Evolutionary conservation across 2,888 invertebrate genomes (phyloP), one percentile per base, ranked within the genome.

Genomic region (Cataglyphis livida): DNA sequence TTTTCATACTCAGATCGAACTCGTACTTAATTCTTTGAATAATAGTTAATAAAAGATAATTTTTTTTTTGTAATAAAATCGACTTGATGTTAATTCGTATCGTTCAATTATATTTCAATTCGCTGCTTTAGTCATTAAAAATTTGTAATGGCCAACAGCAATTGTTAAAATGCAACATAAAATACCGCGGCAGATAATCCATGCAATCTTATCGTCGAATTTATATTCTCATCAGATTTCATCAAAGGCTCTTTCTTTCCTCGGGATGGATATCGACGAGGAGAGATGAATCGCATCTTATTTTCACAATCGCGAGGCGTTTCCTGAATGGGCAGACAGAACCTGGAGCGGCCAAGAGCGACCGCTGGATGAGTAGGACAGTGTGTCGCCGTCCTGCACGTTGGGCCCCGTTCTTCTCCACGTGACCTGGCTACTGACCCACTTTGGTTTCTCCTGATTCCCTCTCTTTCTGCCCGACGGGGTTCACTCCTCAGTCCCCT

Each of bases 341-440:
- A 85, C 81, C 74, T 79, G 81, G 83, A 84, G 83, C 73, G 44
- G 57, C 59, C 66, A 81, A 74, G 64, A 70, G 51, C 74, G 81
- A 28, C 78, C 83, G 71, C 35, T 78, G 65, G 90, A 93, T 93
- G 94, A 94, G 94, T 94, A 94, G 94, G 94, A 94, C 94, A 94
- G 94, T 94, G 93, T 94, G 94, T 94, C 94, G 94, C 91, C 92
- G 93, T 92, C 93, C 92, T 92, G 92, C 91, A 90, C 92, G 91
- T 90, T 93, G 93, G 91, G 91, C 93, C 93, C 93, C 93, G 94
- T 93, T 93, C 93, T 92, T 94, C 92, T 92, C 92, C 92, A 92
- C 92, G 93, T 94, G 94, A 94, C 94, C 94, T 93, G 93, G 93
- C 92, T 93, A 92, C 92, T 94, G 94, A 90, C 94, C 94, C 93